Base-by-base conservation (phyloP, 1,140 invertebrate species). In the Sesamia nonagrioides region DNA sequence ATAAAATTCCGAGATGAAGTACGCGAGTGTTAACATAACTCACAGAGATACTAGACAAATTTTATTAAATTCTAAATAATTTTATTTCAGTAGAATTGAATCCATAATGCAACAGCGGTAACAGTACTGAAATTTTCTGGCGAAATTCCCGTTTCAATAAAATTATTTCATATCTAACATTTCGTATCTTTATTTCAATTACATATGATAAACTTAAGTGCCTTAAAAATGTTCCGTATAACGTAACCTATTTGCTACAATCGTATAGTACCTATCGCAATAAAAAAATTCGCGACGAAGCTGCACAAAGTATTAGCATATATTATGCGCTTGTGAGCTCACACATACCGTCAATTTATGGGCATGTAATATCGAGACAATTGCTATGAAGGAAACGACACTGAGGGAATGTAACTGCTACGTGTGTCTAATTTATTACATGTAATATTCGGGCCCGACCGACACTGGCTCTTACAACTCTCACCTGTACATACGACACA, bases 341-440 rank as follows among this genome's bases (percentile, higher is more conserved):
- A 58, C 69, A 75, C 58, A 81, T 76, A 82, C 63, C 83, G 69
- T 82, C 82, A 84, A 86, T 86, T 86, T 84, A 86, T 82, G 68
- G 48, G 66, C 79, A 79, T 83, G 83, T 86, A 84, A 86, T 86
- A 86, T 86, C 78, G 78, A 81, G 82, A 86, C 82, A 83, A 84
- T 84, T 86, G 83, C 83, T 73, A 80, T 80, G 81, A 80, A 82
- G 85, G 54, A 79, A 80, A 82, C 69, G 84, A 85, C 72, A 84
- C 82, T 84, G 80, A 79, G 76, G 76, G 83, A 80, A 86, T 84
- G 85, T 86, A 74, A 82, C 77, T 77, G 60, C 75, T 74, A 66
- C 76, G 73, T 66, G 77, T 79, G 60, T 80, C 80, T 86, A 86
- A 86, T 86, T 86, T 86, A 86, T 86, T 81, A 76, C 56, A 82